Evolutionary conservation across 1,140 invertebrate species (phyloP).

Genomic region (Pseudomyrmex flavicornis): DNA sequence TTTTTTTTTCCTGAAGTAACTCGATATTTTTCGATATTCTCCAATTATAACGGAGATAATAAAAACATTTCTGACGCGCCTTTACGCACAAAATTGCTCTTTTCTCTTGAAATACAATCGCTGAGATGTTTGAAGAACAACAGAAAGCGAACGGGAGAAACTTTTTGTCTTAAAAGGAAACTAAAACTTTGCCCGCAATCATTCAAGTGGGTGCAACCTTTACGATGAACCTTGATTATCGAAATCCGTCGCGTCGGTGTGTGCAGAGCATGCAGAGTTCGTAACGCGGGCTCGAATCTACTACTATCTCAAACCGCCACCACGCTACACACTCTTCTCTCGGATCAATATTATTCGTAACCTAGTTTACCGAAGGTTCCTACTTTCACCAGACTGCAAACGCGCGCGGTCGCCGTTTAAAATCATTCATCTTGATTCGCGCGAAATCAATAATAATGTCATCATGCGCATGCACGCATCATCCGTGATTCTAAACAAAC

Average conservation of each 20-base stretch:
- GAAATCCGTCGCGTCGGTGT: background rate
- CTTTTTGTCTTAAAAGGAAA: background rate
- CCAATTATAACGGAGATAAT: too few species aligned
- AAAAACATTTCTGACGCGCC: too few species aligned
- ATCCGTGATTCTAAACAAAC: slow-evolving; percentile 62
- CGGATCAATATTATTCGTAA: slow-evolving; percentile 63
- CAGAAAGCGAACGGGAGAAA: background rate
- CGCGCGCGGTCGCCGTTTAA: slow-evolving; percentile 45
- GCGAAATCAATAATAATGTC: slow-evolving; percentile 41
- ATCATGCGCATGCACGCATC: slow-evolving; percentile 36
- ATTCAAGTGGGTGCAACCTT: background rate
- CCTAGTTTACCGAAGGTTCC: slow-evolving; percentile 71
- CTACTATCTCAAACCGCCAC: background rate
- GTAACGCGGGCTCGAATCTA: background rate
- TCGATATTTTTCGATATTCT: too few species aligned
- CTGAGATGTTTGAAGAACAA: background rate
- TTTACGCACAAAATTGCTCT: too few species aligned
- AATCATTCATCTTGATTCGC: slow-evolving; percentile 66
- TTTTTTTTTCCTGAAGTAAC: too few species aligned
- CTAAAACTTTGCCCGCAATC: background rate
- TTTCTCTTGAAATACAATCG: too few species aligned
- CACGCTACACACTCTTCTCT: background rate
- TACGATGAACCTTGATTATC: background rate
- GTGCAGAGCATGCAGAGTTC: background rate
- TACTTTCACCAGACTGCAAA: slow-evolving; percentile 61